Evolutionary conservation across 2,113 vertebrate species (phyloP).

Genomic region (Cariama cristata): DNA sequence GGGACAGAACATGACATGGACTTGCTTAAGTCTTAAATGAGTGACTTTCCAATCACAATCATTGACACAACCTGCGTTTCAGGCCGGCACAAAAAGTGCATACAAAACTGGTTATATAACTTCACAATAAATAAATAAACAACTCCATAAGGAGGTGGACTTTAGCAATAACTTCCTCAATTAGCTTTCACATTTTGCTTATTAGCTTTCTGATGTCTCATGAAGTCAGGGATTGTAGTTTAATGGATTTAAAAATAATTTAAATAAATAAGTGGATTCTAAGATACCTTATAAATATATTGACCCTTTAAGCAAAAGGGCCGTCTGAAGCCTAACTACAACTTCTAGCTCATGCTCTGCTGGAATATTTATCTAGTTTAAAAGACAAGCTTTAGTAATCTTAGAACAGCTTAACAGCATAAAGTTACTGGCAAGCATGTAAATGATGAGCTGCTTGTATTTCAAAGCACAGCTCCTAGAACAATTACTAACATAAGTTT

Average conservation of each 20-base stretch:
- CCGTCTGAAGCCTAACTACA: neutral
- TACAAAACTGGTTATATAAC: neutral
- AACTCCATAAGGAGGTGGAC: neutral
- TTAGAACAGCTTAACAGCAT: neutral
- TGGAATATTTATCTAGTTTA: neutral
- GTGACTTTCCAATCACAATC: neutral
- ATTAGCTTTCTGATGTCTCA: neutral
- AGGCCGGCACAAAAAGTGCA: neutral
- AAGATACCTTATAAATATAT: neutral
- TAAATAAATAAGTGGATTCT: neutral
- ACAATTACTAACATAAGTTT: neutral
- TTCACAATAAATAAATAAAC: neutral
- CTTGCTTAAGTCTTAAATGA: neutral
- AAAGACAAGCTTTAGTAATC: neutral
- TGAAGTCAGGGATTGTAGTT: neutral
- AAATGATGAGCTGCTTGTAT: neutral
- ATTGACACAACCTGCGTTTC: neutral
- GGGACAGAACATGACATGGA: neutral
- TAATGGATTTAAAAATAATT: neutral
- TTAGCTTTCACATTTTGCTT: neutral
- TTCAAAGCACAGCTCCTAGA: constrained; percentile 13
- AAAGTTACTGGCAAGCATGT: neutral
- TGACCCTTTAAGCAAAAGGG: neutral
- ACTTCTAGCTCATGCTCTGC: neutral
- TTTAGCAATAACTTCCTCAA: neutral